A percentile compares a stretch with the other conserved stretches of the same genome.
phyloP scores from a whole-genome alignment of 1,140 invertebrate species.

The Eurosta solidaginis region DNA sequence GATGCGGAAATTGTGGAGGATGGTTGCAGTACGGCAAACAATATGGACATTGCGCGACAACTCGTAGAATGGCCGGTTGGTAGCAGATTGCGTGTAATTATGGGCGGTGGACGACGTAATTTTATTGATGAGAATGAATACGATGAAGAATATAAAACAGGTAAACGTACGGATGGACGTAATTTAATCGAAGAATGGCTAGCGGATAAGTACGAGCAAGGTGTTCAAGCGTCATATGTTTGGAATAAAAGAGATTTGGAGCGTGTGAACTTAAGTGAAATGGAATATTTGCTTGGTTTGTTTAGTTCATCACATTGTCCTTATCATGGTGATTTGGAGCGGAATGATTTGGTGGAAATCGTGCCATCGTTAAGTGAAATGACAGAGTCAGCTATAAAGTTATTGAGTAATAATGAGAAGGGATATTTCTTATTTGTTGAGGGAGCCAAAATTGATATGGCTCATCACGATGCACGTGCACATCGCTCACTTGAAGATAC shows the following conservation, averaged over 20 bases:
- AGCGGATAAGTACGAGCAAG: conserved; percentile 63
- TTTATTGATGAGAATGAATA: conserved; percentile 66
- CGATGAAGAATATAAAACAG: conserved; percentile 69
- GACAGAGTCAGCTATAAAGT: conserved; percentile 78
- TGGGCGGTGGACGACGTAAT: conserved; percentile 75
- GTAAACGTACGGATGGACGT: conserved; percentile 63
- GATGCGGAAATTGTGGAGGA: conserved; percentile 64
- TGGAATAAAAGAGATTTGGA: conserved; percentile 69
- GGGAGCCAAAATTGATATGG: conserved; percentile 83
- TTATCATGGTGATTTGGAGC: conserved; percentile 62
- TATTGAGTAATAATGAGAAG: conserved; percentile 76
- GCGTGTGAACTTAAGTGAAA: conserved; percentile 63
- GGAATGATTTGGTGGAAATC: conserved; percentile 48
- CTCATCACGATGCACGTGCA: conserved; percentile 79
- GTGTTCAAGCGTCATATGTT: conserved; percentile 66
- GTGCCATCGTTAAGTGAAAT: conserved; percentile 81
- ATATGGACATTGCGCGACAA: conserved; percentile 74
- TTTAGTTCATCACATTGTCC: conserved; percentile 60
- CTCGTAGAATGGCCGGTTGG: conserved; percentile 72
- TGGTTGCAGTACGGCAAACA: conserved; percentile 48
- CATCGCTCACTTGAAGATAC: conserved; percentile 79
- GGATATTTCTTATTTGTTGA: conserved; percentile 90
- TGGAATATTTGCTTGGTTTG: conserved; percentile 75
- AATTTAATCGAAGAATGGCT: conserved; percentile 74
- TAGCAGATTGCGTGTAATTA: conserved; percentile 66